These are phyloP conservation scores for Sesia bembeciformis DNA, from an alignment of 2,888 invertebrate species.

Conservation along the genomic window DNA sequence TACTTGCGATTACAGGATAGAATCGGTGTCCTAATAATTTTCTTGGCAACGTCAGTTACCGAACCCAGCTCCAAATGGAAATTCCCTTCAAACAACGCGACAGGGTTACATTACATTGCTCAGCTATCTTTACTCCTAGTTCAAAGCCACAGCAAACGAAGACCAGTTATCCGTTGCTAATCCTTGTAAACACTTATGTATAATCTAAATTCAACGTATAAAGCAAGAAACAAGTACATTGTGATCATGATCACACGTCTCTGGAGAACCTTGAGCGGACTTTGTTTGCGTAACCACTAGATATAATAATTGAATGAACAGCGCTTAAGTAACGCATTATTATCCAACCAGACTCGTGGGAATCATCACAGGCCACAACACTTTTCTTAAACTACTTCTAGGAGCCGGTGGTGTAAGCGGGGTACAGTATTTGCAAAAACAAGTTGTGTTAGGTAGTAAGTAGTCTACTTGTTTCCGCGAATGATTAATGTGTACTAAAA, in stretches of 20 bases:
- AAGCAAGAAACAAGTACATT: constrained; percentile 12
- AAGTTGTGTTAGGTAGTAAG: too few species aligned
- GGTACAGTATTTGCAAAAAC: not conserved
- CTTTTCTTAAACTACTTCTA: not conserved
- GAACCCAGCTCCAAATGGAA: too few species aligned
- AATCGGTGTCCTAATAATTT: too few species aligned
- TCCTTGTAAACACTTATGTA: not conserved
- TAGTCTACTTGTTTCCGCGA: too few species aligned
- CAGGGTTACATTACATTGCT: too few species aligned
- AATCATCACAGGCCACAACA: constrained; percentile 26
- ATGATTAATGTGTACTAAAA: too few species aligned
- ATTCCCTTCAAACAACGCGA: too few species aligned
- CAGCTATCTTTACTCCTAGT: not conserved
- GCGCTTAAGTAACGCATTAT: constrained; percentile 56
- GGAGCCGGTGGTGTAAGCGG: not conserved
- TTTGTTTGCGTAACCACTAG: constrained; percentile 43
- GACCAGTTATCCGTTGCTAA: not conserved
- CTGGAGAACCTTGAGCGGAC: constrained; percentile 36
- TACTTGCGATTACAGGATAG: too few species aligned
- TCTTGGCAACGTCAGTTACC: too few species aligned
- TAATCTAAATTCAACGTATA: constrained; percentile 2
- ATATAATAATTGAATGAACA: constrained; percentile 31
- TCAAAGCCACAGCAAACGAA: not conserved
- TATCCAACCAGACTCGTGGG: constrained; percentile 60
- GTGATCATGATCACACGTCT: constrained; percentile 24